Evolutionary conservation across 2,888 invertebrate genomes (phyloP).

Genomic region (Dromius quadrimaculatus): DNA sequence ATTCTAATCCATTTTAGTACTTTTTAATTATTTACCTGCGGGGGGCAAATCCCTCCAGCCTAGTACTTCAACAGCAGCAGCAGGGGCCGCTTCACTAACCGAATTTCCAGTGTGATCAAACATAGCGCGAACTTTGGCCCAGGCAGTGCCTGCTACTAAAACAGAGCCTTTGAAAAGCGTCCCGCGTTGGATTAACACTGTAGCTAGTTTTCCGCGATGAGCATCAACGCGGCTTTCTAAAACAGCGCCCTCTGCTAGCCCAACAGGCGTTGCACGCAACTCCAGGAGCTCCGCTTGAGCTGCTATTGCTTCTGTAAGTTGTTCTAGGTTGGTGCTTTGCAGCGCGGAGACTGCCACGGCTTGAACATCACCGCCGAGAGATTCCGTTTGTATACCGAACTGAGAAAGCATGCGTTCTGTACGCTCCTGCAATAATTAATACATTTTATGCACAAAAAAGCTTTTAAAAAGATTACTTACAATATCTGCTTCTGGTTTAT

Average conservation of each 20-base stretch:
- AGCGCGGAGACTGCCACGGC: slow-evolving; percentile 92
- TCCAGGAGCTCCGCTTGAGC: slow-evolving; percentile 89
- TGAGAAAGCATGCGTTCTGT: slow-evolving; percentile 81
- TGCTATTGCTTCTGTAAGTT: slow-evolving; percentile 85
- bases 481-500: slow-evolving; percentile 90
- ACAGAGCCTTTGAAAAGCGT: slow-evolving; percentile 82
- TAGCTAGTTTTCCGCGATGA: slow-evolving; percentile 67
- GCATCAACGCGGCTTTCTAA: slow-evolving; percentile 85
- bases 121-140: slow-evolving; percentile 86
- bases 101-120: slow-evolving; percentile 81
- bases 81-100: slow-evolving; percentile 79
- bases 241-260: slow-evolving; percentile 89
- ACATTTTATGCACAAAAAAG: neutral
- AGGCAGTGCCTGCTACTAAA: slow-evolving; percentile 85
- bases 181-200: slow-evolving; percentile 72
- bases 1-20: slow-evolving; percentile 79
- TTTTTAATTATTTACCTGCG: slow-evolving; percentile 89
- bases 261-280: slow-evolving; percentile 85
- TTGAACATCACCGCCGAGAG: slow-evolving; percentile 92
- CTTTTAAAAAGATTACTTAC: too few relatives aligned
- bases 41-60: slow-evolving; percentile 93
- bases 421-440: slow-evolving; percentile 74
- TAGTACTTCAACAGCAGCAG: slow-evolving; percentile 85
- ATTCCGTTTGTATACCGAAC: slow-evolving; percentile 87
- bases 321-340: slow-evolving; percentile 81